Evolutionary conservation across 2,797 vertebrate species (phyloP).

Genomic region (Thripadectes ignobilis): DNA sequence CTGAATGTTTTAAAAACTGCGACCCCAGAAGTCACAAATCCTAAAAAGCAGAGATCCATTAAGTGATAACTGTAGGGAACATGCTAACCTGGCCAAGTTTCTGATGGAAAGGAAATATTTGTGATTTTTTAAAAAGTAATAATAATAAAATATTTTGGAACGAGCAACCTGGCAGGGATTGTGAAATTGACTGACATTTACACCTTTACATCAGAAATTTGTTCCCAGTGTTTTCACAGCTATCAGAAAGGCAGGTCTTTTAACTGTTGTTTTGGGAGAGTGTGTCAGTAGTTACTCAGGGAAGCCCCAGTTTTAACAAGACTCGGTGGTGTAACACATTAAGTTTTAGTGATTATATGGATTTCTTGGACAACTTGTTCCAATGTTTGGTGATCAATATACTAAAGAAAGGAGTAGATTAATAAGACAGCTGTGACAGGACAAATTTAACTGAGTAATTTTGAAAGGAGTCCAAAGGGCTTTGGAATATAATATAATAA

Average conservation of each 20-base stretch:
- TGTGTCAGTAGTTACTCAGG: background rate
- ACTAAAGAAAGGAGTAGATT: background rate
- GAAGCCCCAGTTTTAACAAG: background rate
- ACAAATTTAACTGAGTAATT: background rate
- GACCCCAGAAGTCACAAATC: background rate
- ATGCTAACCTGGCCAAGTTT: background rate
- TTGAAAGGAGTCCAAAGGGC: background rate
- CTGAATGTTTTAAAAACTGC: background rate
- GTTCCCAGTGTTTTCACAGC: background rate
- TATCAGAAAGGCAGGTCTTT: background rate
- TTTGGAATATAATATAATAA: background rate
- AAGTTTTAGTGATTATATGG: background rate
- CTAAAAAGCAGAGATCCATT: background rate
- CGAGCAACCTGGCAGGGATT: background rate
- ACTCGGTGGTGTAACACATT: background rate
- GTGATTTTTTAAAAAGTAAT: background rate
- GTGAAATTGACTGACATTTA: background rate
- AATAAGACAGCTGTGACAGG: background rate
- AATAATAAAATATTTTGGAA: background rate
- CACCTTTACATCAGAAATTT: background rate
- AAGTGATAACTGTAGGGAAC: background rate
- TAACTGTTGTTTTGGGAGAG: background rate
- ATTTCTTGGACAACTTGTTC: background rate
- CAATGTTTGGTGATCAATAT: background rate
- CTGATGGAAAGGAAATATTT: background rate